Evolutionary conservation across 2,888 invertebrate species (phyloP).

Genomic region (Tribolium freemani): DNA sequence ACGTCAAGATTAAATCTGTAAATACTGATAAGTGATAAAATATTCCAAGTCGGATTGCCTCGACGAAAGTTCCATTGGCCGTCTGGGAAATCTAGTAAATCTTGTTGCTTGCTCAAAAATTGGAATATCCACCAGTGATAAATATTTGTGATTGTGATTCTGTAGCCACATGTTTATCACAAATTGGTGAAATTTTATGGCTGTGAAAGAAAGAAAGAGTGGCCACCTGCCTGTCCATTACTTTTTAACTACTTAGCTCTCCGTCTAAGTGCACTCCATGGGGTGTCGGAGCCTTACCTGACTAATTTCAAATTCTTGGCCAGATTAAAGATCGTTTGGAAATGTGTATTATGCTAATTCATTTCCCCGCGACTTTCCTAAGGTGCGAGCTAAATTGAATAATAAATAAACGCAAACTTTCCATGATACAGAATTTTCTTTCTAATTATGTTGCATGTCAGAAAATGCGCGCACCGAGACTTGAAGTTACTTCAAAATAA

Average conservation of each 20-base stretch:
- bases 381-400: conserved; percentile 17
- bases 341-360: conserved; percentile 27
- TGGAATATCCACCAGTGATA: background rate
- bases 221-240: conserved; percentile 21
- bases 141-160: background rate
- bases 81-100: conserved; percentile 12
- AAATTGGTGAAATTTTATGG: background rate
- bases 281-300: conserved; percentile 5
- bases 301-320: conserved; percentile 7
- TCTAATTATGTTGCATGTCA: background rate
- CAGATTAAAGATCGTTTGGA: conserved; percentile 11
- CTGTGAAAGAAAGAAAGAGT: background rate
- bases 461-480: background rate
- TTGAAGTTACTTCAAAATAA: background rate
- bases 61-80: conserved; percentile 17
- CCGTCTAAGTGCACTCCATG: conserved; percentile 14
- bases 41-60: conserved; percentile 3
- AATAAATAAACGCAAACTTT: conserved; percentile 9
- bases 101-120: background rate
- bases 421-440: background rate
- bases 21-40: conserved; percentile 30
- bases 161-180: too few relatives aligned
- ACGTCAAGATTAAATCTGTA: conserved; percentile 4
- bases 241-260: conserved; percentile 2
- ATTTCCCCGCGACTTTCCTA: conserved; percentile 2